Conservation (phyloP, 2,888 invertebrate species). For the Clivina fossor region DNA sequence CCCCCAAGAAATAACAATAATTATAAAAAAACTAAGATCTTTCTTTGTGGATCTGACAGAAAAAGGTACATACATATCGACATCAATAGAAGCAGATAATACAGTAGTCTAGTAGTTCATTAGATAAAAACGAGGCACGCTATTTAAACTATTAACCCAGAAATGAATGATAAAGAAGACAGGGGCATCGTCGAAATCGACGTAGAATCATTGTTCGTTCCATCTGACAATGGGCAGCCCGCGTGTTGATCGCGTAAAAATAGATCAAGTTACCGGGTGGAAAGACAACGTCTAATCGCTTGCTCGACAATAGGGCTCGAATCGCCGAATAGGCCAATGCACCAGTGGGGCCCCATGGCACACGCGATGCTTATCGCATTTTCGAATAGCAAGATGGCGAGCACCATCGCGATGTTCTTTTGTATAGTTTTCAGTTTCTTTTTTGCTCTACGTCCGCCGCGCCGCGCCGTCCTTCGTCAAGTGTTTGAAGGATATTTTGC, state of each 20-base stretch:
- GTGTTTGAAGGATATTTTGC: conserved; percentile 17
- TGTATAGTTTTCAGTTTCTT: conserved; percentile 9
- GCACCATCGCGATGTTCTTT: conserved; percentile 14
- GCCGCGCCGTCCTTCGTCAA: too few species aligned
- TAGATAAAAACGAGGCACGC: conserved; percentile 38
- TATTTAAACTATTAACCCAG: conserved; percentile 42
- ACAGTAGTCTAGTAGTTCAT: too few species aligned
- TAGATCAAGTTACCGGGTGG: conserved; percentile 40
- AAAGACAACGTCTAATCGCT: conserved; percentile 36
- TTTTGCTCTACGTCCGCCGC: conserved; percentile 5
- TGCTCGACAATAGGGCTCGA: conserved; percentile 17
- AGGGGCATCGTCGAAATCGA: conserved; percentile 41
- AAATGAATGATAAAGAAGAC: conserved; percentile 37
- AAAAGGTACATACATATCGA: too few species aligned
- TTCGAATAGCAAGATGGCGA: conserved; percentile 17
- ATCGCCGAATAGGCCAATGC: too few species aligned
- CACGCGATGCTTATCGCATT: conserved; percentile 21
- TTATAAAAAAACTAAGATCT: too few species aligned
- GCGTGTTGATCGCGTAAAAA: conserved; percentile 41
- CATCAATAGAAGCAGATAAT: too few species aligned
- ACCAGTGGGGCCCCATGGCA: too few species aligned
- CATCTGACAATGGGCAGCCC: conserved; percentile 40
- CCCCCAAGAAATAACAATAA: too few species aligned
- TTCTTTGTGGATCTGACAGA: too few species aligned
- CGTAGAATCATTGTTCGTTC: conserved; percentile 40